These are phyloP conservation scores for Polietes domitor DNA, from an alignment of 2,888 invertebrate species.

Conservation along the genomic window DNA sequence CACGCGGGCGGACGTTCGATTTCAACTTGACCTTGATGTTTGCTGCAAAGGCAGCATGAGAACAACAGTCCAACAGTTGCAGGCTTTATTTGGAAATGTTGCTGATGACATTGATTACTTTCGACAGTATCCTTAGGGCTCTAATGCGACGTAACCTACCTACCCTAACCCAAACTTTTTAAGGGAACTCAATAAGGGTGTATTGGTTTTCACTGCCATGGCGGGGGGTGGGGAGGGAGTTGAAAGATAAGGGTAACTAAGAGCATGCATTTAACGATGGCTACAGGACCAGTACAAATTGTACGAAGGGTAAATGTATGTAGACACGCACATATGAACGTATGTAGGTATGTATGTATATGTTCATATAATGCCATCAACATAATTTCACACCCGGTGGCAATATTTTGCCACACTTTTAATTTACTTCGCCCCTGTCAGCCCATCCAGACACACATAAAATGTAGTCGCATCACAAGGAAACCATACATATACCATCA, in stretches of 20 bases:
- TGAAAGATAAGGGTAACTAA: neutral
- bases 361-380: neutral
- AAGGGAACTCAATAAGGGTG: too few species aligned
- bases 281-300: neutral
- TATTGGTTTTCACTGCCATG: neutral
- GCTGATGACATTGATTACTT: too few species aligned
- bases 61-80: too few species aligned
- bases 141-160: too few species aligned
- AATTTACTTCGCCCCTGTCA: neutral
- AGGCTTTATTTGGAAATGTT: too few species aligned
- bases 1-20: neutral
- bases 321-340: neutral
- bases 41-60: too few species aligned
- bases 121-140: too few species aligned
- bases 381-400: constrained; percentile 47
- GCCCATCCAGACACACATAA: neutral
- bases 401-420: constrained; percentile 55
- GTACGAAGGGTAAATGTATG: neutral
- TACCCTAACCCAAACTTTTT: too few species aligned
- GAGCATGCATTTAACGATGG: neutral
- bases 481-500: neutral
- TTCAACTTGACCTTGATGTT: neutral
- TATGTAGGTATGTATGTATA: neutral
- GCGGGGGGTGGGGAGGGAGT: neutral
- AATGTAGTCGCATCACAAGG: too few species aligned